Evolutionary conservation across 2,888 invertebrate species (phyloP), one percentile per base, ranked within the genome.

Genomic region (Melikaiella ostensackeni): DNA sequence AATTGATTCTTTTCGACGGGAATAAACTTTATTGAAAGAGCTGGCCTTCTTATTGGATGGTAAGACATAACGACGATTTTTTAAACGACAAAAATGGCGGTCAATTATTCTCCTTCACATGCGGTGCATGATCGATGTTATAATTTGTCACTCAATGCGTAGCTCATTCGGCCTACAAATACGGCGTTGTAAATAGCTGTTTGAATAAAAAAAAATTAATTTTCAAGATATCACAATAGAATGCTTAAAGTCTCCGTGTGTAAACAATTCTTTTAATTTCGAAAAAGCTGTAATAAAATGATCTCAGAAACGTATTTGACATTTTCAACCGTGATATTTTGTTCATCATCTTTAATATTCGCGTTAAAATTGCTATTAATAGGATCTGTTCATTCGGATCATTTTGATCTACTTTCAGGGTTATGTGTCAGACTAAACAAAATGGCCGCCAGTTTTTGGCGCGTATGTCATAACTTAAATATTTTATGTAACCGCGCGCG

Each of bases 51-150:
- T 30, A 50, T 30, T 33, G 19, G 5, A n/a, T 46, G 2, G n/a
- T 46, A 16, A 30, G 66, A 19, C n/a, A 27, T n/a, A 50, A 46
- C 24, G 57, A 57, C 50, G 27, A 19, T 46, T 70, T 70, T 70
- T 50, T 13, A 70, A 70, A 70, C 24, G 50, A 46, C 66, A 46
- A 50, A 30, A 70, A 70, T 70, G 66, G 30, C n/a, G 30, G 24
- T 50, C 46, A 70, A 46, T 50, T 50, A n/a, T 70, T 70, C 66
- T 70, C 66, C n/a, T 66, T 70, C 66, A 30, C 19, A 70, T 30
- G 50, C 30, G 70, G 70, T 70, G n/a, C 70, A 33, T 70, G 50
- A 70, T 50, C 70, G 50, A 70, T 30, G 50, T 50, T 70, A 19
- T 30, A 70, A 70, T 70, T 70, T 33, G 30, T 70, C 50, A 30